Evolutionary conservation across 35 echinoderm and acorn worm genomes (phyloP).

Genomic region (Heliocidaris erythrogramma): DNA sequence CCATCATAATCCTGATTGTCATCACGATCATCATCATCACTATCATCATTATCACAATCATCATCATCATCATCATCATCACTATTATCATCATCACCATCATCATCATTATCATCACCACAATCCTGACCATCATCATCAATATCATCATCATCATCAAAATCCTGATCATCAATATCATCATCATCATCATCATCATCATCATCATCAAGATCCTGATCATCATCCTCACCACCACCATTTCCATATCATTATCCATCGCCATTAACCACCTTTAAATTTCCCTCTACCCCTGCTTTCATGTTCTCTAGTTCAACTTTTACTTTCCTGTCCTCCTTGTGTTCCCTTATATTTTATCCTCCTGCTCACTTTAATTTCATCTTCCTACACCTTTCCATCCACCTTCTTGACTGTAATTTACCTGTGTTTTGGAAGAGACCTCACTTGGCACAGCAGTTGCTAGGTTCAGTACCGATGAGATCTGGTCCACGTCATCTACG

Average conservation of each 20-base stretch:
- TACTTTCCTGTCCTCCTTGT: neutral
- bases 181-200: neutral
- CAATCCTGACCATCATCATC: neutral
- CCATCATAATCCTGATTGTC: neutral
- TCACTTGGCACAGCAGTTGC: slow-evolving; percentile 9
- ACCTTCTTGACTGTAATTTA: neutral
- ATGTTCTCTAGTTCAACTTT: neutral
- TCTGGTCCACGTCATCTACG: slow-evolving; percentile 20
- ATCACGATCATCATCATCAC: neutral
- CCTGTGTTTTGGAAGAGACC: slow-evolving; percentile 14
- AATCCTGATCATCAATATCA: too few species aligned
- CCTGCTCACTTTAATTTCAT: too few species aligned
- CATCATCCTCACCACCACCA: too few species aligned
- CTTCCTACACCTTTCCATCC: too few species aligned
- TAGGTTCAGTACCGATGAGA: neutral
- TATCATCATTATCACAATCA: neutral
- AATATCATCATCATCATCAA: too few species aligned
- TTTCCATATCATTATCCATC: neutral
- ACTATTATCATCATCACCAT: neutral
- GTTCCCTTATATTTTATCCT: too few species aligned
- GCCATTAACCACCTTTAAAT: neutral
- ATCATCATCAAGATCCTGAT: too few species aligned
- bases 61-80: neutral
- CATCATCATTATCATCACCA: neutral
- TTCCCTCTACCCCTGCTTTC: neutral